Evolutionary conservation across 2,888 invertebrate genomes (phyloP).

Genomic region (Palloptera scutellata): DNA sequence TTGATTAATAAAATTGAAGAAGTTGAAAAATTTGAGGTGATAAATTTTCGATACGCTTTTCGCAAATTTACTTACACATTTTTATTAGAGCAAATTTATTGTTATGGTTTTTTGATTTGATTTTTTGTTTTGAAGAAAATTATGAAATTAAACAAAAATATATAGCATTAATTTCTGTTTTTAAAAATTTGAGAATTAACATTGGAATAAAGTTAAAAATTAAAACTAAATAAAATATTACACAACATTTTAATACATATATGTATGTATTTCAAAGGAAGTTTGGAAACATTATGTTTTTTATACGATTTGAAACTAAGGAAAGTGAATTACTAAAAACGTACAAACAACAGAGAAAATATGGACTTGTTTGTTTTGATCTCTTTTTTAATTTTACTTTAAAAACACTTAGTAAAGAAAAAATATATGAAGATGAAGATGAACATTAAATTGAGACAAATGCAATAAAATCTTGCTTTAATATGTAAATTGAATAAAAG

Average conservation of each 20-base stretch:
- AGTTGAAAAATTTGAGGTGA: slow-evolving; percentile 18
- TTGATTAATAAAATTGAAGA: slow-evolving; percentile 5
- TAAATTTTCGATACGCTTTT: slow-evolving; percentile 4
- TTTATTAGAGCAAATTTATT: slow-evolving; percentile 31
- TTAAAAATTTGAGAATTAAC: not conserved
- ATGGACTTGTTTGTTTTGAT: not conserved
- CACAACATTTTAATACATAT: not conserved
- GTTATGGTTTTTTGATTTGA: slow-evolving; percentile 43
- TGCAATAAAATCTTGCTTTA: too few relatives aligned
- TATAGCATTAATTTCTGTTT: slow-evolving; percentile 41
- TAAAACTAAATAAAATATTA: slow-evolving; percentile 1
- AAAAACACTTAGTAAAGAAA: slow-evolving; percentile 12
- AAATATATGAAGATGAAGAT: too few relatives aligned
- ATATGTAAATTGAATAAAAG: too few relatives aligned
- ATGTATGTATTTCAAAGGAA: slow-evolving; percentile 4
- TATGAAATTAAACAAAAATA: slow-evolving; percentile 48
- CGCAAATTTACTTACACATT: slow-evolving; percentile 56
- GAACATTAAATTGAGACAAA: too few relatives aligned
- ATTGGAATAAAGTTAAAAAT: not conserved
- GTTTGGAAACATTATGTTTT: not conserved
- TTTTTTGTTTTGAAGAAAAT: slow-evolving; percentile 37
- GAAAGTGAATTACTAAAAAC: not conserved
- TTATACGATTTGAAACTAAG: too few relatives aligned
- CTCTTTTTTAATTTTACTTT: slow-evolving; percentile 13
- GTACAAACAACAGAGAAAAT: not conserved